Percentiles rank a stretch among this genome's conserved stretches.
Conservation (phyloP, 2,888 invertebrate species). For the Cheilosia impressa region DNA sequence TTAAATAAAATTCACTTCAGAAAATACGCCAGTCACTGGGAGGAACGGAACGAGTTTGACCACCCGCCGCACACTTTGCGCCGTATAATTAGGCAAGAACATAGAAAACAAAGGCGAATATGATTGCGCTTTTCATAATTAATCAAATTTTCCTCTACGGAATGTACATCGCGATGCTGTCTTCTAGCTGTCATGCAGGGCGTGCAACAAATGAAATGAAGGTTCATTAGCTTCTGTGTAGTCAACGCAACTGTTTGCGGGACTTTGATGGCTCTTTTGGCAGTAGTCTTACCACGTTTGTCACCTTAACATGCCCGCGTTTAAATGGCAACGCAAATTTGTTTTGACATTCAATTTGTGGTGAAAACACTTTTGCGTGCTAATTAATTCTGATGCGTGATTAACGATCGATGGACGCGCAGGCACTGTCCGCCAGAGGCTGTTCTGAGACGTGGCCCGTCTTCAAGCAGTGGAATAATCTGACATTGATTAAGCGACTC, state of each 20-base stretch:
- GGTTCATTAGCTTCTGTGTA: constrained; percentile 29
- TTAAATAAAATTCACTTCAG: constrained; percentile 23
- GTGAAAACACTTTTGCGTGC: constrained; percentile 37
- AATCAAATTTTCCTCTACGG: constrained; percentile 35
- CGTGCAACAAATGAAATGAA: constrained; percentile 28
- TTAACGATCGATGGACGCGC: constrained; percentile 40
- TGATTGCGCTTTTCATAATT: constrained; percentile 33
- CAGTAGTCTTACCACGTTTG: constrained; percentile 16
- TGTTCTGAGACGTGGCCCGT: not conserved
- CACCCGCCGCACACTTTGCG: not conserved
- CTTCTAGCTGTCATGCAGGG: constrained; percentile 31
- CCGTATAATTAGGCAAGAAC: constrained; percentile 33
- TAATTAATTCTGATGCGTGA: constrained; percentile 47
- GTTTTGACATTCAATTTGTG: constrained; percentile 48
- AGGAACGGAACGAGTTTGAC: constrained; percentile 2
- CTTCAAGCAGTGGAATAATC: constrained; percentile 39
- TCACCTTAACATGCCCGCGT: constrained; percentile 22
- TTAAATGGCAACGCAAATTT: constrained; percentile 28
- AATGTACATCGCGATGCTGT: not conserved
- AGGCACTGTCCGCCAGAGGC: constrained; percentile 1
- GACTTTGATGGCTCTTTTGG: constrained; percentile 26
- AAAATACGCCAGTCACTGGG: constrained; percentile 3
- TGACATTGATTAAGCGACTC: constrained; percentile 41
- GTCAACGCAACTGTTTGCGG: not conserved
- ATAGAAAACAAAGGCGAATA: constrained; percentile 23